Percentiles rank a stretch among this genome's conserved stretches.
Conservation (phyloP, 2,797 vertebrate genomes). For the Premnoplex brunnescens region DNA sequence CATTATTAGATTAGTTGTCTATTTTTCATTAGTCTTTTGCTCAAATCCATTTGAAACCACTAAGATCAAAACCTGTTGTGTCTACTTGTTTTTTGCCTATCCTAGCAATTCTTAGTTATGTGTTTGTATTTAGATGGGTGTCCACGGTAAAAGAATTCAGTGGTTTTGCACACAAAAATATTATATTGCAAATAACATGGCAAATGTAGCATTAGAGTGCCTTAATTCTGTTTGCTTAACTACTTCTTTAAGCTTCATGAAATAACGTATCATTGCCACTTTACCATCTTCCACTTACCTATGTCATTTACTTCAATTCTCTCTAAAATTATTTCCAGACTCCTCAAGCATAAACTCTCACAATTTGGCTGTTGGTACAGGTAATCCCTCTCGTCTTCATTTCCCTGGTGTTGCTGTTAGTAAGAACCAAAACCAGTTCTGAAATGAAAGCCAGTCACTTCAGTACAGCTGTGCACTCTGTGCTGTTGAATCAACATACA, state of each 20-base stretch:
- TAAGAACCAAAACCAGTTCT: not conserved
- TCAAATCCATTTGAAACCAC: conserved; percentile 22
- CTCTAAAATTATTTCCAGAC: not conserved
- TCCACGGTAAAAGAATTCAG: not conserved
- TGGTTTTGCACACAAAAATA: not conserved
- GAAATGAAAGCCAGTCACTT: not conserved
- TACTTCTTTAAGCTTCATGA: not conserved
- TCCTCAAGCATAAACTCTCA: not conserved
- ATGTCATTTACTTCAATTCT: not conserved
- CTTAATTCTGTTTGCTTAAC: not conserved
- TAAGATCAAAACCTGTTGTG: not conserved
- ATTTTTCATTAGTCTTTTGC: not conserved
- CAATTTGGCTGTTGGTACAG: not conserved
- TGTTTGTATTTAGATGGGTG: not conserved
- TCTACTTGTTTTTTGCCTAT: not conserved
- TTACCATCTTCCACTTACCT: not conserved
- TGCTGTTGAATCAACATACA: not conserved
- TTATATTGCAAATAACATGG: not conserved
- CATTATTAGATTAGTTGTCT: conserved; percentile 24
- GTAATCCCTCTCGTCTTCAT: not conserved
- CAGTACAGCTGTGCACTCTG: not conserved
- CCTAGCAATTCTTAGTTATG: not conserved
- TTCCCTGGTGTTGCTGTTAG: not conserved
- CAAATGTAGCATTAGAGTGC: not conserved
- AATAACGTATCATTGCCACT: not conserved